Evolutionary conservation across 2,888 invertebrate genomes (phyloP).

Genomic region (Macrophya annulata): DNA sequence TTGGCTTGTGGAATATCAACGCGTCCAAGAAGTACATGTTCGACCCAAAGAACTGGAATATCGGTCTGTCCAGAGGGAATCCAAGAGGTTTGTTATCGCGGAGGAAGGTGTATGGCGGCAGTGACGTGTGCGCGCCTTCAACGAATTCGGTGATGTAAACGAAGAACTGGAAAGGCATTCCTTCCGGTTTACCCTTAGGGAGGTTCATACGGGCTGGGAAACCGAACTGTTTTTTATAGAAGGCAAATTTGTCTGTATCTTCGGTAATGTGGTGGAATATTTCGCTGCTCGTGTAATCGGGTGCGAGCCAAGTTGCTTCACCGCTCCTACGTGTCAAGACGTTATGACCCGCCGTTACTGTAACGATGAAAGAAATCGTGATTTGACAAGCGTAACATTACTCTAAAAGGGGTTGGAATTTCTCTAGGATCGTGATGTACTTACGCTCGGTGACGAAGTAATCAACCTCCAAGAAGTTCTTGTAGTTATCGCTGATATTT

Average conservation of each 20-base stretch:
- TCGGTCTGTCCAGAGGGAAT: constrained; percentile 83
- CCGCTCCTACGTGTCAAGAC: constrained; percentile 72
- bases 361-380: neutral
- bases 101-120: too few relatives aligned
- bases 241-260: constrained; percentile 68
- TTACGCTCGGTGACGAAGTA: constrained; percentile 81
- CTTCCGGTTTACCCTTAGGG: constrained; percentile 84
- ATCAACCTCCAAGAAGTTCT: constrained; percentile 85
- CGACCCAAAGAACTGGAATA: constrained; percentile 79
- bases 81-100: constrained; percentile 82
- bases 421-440: constrained; percentile 65
- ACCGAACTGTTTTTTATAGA: constrained; percentile 76
- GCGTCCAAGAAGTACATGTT: constrained; percentile 85
- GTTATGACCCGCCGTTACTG: constrained; percentile 75
- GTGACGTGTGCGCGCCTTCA: too few relatives aligned
- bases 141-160: constrained; percentile 82
- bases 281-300: constrained; percentile 67
- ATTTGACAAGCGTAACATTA: too few relatives aligned
- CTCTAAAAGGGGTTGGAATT: too few relatives aligned
- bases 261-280: constrained; percentile 64
- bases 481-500: constrained; percentile 82
- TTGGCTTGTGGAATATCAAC: constrained; percentile 78
- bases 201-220: constrained; percentile 84
- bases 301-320: constrained; percentile 69
- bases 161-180: constrained; percentile 84